Evolutionary conservation across 1,140 invertebrate species (phyloP), one percentile per base, ranked within the genome.

Genomic region (Penaeus japonicus): DNA sequence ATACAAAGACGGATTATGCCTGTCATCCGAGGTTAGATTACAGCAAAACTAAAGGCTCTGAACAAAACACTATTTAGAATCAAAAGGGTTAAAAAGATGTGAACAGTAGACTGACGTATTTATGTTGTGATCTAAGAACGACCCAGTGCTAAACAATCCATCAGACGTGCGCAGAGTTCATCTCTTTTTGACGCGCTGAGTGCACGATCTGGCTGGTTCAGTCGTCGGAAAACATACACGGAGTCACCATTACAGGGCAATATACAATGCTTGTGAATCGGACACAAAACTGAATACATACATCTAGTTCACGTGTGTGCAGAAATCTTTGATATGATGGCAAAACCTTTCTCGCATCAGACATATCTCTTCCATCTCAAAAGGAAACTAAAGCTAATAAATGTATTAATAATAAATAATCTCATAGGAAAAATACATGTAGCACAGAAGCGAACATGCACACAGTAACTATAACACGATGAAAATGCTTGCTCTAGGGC

Each of bases 371-470:
- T 82, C 80, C 87, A 82, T 73, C 83, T 83, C 70, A 79, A 88
- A 77, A 54, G 81, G 73, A 79, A 73, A 55, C 87, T 88, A 88
- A 62, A 73, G 47, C 87, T 88, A 88, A 84, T 83, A 88, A 88
- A 53, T 87, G 77, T 80, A 80, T 87, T 87, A 80, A 87, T 87
- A 78, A 85, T 85, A 85, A 87, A 83, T 88, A 82, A 83, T 88
- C 87, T 88, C 87, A 88, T 81, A 81, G 80, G 87, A 88, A 88
- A 87, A 75, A 88, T 88, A 88, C 87, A 88, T 88, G 87, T 88
- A 88, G 87, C 87, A 88, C 87, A 84, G 81, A 88, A 88, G 87
- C 87, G 87, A 83, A 88, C 87, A 88, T 88, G 87, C 80, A 88
- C 87, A 88, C 87, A 88, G 80, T 75, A 70, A 84, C 80, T 88